phyloP scores from a whole-genome alignment of 2,113 vertebrate species.

The Syngnathus scovelli region DNA sequence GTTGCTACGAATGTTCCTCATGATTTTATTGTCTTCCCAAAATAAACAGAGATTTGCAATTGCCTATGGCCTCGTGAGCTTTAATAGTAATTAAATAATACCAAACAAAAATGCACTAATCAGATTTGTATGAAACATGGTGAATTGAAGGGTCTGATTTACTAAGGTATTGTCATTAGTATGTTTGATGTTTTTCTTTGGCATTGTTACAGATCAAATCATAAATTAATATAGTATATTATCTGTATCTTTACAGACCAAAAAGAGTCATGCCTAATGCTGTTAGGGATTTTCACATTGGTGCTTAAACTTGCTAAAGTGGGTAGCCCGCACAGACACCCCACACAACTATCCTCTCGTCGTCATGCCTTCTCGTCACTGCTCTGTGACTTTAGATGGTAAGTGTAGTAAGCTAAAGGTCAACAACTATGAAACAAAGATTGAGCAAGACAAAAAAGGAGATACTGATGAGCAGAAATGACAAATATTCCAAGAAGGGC shows the following conservation, averaged over 20 bases:
- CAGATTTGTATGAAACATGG: background rate
- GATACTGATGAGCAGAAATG: constrained; percentile 43
- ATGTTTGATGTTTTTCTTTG: background rate
- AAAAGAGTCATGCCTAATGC: constrained; percentile 18
- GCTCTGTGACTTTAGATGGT: constrained; percentile 23
- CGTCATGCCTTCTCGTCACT: constrained; percentile 16
- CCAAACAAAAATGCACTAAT: background rate
- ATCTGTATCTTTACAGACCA: constrained; percentile 6
- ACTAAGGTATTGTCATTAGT: background rate
- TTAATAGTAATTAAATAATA: background rate
- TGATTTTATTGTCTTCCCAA: background rate
- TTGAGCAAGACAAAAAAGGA: constrained; percentile 20
- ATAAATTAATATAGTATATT: background rate
- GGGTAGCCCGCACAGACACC: background rate
- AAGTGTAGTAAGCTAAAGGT: constrained; percentile 60
- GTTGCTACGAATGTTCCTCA: background rate
- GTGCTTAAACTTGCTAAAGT: constrained; percentile 16
- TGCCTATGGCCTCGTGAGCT: background rate
- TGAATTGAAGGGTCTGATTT: background rate
- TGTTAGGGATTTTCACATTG: background rate
- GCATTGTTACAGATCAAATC: background rate
- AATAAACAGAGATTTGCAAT: background rate
- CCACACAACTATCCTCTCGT: constrained; percentile 10
- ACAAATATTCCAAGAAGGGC: constrained; percentile 44
- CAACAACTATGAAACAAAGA: constrained; percentile 55